Evolutionary conservation across 1,140 invertebrate genomes (phyloP), one percentile per base, ranked within the genome.

Genomic region (Conus betulinus): DNA sequence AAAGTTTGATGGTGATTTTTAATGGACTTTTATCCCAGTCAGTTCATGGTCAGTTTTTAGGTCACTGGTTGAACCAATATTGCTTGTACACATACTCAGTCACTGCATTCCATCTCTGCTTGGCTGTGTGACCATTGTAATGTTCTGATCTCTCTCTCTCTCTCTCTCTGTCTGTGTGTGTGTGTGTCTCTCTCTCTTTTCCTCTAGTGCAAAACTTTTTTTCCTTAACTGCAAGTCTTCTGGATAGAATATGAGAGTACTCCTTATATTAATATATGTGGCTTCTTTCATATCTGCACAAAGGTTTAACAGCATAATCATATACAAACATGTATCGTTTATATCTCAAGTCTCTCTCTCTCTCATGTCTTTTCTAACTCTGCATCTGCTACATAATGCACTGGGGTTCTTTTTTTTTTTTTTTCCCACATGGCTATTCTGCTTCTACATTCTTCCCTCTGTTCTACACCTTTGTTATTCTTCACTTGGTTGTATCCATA

Each of bases 21-120:
- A 11, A 15, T 60, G 1, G 8, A 60, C 20, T 71, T 71, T 13
- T 13, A 17, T 71, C 20, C 23, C 20, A 17, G 6, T 23, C 67
- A 71, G 13, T 17, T 20, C 6, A 20, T 71, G 67, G 6, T 71
- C 67, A 71, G 11, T 71, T 6, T 6, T 7, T 23, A 71, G 67
- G 17, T 71, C 67, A 71, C 23, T 71, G 67, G 67, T 71, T 71
- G 67, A 71, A 71, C 67, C 67, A 71, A 71, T n/a, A 71, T 71
- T 71, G 67, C 67, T 71, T 13, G 13, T 13, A n/a, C 67, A 20
- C 67, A 71, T 71, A n/a, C 23, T 23, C 67, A 23, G 67, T 71
- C 3, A 23, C 20, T 71, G 67, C 67, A 71, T 71, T 71, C 17
- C 67, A 71, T 71, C 20, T 71, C 17, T 71, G 67, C 20, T 71